A percentile compares a stretch with the other conserved stretches of the same genome.
These are phyloP conservation scores for Xiphias gladius DNA, from an alignment of 2,113 vertebrate species.

Conservation along the genomic window DNA sequence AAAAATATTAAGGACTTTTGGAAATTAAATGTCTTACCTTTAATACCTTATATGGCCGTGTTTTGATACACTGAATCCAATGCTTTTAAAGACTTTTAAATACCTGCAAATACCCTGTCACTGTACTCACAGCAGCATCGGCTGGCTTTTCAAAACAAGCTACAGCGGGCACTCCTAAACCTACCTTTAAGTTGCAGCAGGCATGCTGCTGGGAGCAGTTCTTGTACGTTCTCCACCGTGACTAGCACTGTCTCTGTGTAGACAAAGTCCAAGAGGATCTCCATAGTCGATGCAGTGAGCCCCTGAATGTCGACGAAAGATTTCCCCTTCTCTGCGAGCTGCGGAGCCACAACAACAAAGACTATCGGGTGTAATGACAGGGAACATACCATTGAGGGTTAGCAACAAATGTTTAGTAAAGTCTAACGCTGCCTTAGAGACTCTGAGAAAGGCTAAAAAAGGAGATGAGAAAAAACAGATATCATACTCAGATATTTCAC, in stretches of 20 bases:
- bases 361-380: not conserved
- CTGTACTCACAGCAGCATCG: not conserved
- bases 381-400: not conserved
- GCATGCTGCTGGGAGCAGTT: constrained; percentile 95
- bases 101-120: not conserved
- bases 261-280: constrained; percentile 97
- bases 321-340: constrained; percentile 98
- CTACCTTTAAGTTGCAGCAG: constrained; percentile 98
- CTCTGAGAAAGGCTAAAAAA: not conserved
- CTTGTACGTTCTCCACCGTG: constrained; percentile 98
- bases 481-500: not conserved
- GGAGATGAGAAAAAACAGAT: not conserved
- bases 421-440: constrained; percentile 7
- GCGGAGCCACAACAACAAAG: constrained; percentile 41
- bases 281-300: constrained; percentile 97
- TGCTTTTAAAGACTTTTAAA: not conserved
- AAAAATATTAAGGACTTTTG: no score
- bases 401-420: not conserved
- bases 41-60: not conserved
- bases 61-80: not conserved
- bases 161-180: not conserved
- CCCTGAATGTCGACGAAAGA: constrained; percentile 98
- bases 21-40: not conserved
- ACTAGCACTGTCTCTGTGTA: constrained; percentile 98
- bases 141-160: constrained; percentile 8